These are phyloP conservation scores for Conchocele bisecta DNA, from an alignment of 2,888 invertebrate genomes.

Conservation along the genomic window DNA sequence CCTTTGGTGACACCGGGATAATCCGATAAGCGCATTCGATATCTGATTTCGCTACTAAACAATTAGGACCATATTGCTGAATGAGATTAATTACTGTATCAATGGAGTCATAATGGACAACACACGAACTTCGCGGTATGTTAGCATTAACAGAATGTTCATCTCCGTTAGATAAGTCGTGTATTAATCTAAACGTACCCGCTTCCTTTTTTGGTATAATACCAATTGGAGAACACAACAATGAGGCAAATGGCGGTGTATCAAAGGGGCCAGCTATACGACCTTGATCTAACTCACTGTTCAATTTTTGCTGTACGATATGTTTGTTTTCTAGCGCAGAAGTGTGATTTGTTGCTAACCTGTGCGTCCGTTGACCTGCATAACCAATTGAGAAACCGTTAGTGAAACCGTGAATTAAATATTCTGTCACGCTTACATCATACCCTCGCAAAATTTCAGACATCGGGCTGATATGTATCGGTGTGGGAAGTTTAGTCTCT, in stretches of 20 bases:
- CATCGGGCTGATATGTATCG: no score
- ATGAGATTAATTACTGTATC: constrained; percentile 21
- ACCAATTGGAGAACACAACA: constrained; percentile 39
- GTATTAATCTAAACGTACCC: constrained; percentile 40
- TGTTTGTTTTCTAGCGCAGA: neutral
- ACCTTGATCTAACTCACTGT: constrained; percentile 11
- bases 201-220: constrained; percentile 36
- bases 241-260: constrained; percentile 3
- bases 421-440: no score
- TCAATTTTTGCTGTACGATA: constrained; percentile 6
- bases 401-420: no score
- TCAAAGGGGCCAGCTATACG: constrained; percentile 29
- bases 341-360: no score
- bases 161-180: constrained; percentile 39
- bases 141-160: constrained; percentile 38
- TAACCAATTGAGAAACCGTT: no score
- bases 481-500: no score
- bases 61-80: constrained; percentile 1
- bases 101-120: constrained; percentile 28
- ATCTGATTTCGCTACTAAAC: constrained; percentile 23
- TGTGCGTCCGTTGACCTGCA: no score
- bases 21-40: constrained; percentile 17
- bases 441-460: no score
- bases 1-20: constrained; percentile 5
- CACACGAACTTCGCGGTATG: constrained; percentile 21